Percentiles rank a stretch among this genome's conserved stretches.
Conservation (phyloP, 2,113 vertebrate genomes). For the Mirounga angustirostris region DNA sequence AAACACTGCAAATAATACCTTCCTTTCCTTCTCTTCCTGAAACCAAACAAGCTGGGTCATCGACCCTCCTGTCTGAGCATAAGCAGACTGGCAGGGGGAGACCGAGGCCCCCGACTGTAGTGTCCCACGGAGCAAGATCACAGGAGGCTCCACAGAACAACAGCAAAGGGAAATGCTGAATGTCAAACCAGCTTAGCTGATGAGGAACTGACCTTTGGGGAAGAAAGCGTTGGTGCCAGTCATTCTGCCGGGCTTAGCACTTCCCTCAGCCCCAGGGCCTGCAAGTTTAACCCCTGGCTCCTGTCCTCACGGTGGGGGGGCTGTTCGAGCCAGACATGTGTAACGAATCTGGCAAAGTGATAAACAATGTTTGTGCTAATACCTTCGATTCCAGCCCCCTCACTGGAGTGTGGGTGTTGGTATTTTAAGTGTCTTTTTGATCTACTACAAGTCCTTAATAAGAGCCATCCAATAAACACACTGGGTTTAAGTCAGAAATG, state of each 20-base stretch:
- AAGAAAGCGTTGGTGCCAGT: background rate
- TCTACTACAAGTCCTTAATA: constrained; percentile 54
- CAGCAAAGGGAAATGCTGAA: background rate
- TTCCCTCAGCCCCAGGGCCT: background rate
- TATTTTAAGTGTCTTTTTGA: constrained; percentile 77
- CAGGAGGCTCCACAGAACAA: background rate
- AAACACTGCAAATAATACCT: background rate
- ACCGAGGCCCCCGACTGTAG: background rate
- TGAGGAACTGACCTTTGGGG: constrained; percentile 65
- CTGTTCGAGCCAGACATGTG: constrained; percentile 10
- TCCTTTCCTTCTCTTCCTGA: background rate
- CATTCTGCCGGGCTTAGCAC: constrained; percentile 53
- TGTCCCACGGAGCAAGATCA: background rate
- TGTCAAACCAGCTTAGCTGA: constrained; percentile 23
- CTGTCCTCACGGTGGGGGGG: background rate
- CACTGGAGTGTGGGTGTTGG: constrained; percentile 33
- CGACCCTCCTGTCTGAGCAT: background rate
- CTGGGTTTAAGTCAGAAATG: constrained; percentile 48
- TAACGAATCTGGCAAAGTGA: constrained; percentile 47
- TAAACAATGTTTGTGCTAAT: constrained; percentile 66
- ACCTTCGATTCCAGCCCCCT: constrained; percentile 64
- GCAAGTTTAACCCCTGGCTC: background rate
- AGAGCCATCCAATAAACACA: constrained; percentile 67
- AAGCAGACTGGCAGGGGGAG: background rate
- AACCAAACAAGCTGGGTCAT: background rate